Evolutionary conservation across 1,140 invertebrate species (phyloP), one percentile per base, ranked within the genome.

Genomic region (Aradophagus sp.): DNA sequence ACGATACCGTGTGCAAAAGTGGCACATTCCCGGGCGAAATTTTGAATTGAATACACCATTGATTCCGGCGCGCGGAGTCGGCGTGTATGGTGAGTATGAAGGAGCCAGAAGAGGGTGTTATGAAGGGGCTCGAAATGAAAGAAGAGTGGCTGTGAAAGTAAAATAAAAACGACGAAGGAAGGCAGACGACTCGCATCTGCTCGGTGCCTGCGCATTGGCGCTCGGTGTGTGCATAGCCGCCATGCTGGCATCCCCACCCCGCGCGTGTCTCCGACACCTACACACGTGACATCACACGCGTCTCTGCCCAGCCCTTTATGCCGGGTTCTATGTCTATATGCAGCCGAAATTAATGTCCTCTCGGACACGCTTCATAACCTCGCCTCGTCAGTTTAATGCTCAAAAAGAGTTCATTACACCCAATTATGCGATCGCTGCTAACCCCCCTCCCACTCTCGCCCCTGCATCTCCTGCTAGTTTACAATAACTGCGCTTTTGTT

Each of bases 171-270:
- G n/a, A 26, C 36, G 35, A 61, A 44, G 45, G 45, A 67, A 72
- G 78, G 62, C 50, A 39, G 73, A 75, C 67, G 53, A 66, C 71
- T 74, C 76, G 76, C 78, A 80, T 80, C 78, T 80, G 76, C 77
- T 78, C 76, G 76, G 75, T 78, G 80, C 76, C 81, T 77, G 78
- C 79, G 82, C 80, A 84, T 84, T 84, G 82, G 82, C 80, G 75
- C 77, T 63, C 75, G 73, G 73, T 80, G 75, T 84, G 82, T 81
- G 78, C 75, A 79, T 65, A 81, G 81, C 81, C 82, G 82, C 82
- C 82, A 84, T 84, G 79, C 80, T 84, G 80, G 77, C 74, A 77
- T 68, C 81, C 80, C 79, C 80, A 56, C 79, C 70, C 59, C 36
- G 35, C 56, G 56, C 72, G 73, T 55, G 73, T 75, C 66, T 73